A percentile compares a stretch with the other conserved stretches of the same genome.
Conservation (phyloP, 2,113 vertebrate species). For the Melozone crissalis region DNA sequence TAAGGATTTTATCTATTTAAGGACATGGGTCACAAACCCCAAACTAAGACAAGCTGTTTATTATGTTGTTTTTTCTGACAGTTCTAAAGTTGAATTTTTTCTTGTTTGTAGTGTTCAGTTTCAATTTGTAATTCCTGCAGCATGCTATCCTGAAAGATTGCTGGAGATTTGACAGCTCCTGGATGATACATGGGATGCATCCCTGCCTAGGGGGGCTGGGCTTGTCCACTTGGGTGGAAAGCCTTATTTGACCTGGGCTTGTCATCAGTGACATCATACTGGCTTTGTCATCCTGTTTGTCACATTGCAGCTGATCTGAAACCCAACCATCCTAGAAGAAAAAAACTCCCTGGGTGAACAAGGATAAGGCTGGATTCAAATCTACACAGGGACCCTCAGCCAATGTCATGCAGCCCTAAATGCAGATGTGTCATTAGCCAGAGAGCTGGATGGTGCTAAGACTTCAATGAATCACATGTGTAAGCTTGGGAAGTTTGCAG, state of each 20-base stretch:
- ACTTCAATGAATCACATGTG: neutral
- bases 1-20: neutral
- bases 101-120: neutral
- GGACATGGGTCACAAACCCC: too few species aligned
- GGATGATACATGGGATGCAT: neutral
- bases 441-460: neutral
- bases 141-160: neutral
- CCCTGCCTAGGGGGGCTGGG: neutral
- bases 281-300: neutral
- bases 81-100: neutral
- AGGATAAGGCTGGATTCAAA: neutral
- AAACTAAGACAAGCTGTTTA: neutral
- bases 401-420: neutral
- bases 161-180: neutral
- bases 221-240: neutral
- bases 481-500: neutral
- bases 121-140: neutral
- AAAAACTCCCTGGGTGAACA: neutral
- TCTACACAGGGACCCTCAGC: neutral
- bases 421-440: neutral
- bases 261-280: neutral
- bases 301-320: neutral
- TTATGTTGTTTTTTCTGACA: neutral
- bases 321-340: neutral
- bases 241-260: neutral